A percentile compares a stretch with the other conserved stretches of the same genome.
phyloP scores from a whole-genome alignment of 37 sponge, comb jelly and placozoan genomes.

The Spongia lamella region DNA sequence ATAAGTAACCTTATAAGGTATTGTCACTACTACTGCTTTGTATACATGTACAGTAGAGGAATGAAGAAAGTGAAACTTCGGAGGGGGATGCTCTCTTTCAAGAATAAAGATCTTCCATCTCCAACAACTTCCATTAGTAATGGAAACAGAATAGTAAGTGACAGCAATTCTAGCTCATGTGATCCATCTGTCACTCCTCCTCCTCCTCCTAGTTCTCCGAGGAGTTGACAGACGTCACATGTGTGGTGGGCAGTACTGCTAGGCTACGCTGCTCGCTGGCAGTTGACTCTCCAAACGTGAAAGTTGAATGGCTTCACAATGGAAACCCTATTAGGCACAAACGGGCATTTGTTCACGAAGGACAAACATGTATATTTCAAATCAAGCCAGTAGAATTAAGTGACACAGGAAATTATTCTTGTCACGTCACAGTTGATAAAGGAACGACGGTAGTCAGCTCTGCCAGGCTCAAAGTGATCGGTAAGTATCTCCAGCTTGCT shows the following conservation, averaged over 20 bases:
- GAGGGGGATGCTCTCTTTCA: too few species aligned
- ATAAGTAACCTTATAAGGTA: too few species aligned
- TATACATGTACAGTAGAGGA: neutral
- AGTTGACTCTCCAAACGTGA: constrained; percentile 19
- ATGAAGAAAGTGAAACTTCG: neutral
- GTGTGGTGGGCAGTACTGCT: constrained; percentile 9
- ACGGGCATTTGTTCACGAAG: constrained; percentile 32
- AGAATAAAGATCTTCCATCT: too few species aligned
- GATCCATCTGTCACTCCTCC: neutral
- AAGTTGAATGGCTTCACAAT: constrained; percentile 54
- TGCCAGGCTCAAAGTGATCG: too few species aligned
- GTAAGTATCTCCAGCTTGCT: too few species aligned
- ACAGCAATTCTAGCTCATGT: too few species aligned
- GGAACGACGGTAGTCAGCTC: too few species aligned
- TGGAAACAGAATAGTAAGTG: too few species aligned
- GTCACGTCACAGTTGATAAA: neutral
- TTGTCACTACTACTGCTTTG: too few species aligned
- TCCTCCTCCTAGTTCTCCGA: neutral
- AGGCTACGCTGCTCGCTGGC: constrained; percentile 41
- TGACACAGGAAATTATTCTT: constrained; percentile 68
- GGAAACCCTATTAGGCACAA: constrained; percentile 32
- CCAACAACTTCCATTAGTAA: too few species aligned
- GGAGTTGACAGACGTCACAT: constrained; percentile 42
- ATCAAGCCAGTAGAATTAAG: constrained; percentile 23
- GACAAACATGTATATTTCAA: constrained; percentile 39